Conservation (phyloP, 64 coral and sea anemone genomes). For the Platygyra sinensis region DNA sequence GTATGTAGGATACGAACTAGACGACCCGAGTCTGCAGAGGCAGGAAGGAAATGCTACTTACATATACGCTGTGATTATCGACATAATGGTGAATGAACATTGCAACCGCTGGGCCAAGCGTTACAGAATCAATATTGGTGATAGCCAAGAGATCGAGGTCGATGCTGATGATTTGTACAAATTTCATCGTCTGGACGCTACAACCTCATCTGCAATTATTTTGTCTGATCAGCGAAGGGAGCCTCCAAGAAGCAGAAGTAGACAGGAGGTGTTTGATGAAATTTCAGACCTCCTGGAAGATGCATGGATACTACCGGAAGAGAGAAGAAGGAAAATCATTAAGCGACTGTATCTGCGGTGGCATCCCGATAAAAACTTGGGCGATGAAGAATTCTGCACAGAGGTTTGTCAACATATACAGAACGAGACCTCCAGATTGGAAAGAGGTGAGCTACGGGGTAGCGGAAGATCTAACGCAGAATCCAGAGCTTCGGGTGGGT, state of each 20-base stretch:
- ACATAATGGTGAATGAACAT: constrained; percentile 27
- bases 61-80: constrained; percentile 71
- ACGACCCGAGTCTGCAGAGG: constrained; percentile 65
- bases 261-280: constrained; percentile 13
- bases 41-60: constrained; percentile 63
- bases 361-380: constrained; percentile 53
- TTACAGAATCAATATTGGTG: constrained; percentile 75
- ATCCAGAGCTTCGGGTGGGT: not conserved
- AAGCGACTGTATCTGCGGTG: constrained; percentile 41
- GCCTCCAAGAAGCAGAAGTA: not conserved
- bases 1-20: constrained; percentile 78
- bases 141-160: constrained; percentile 41
- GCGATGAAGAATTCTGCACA: constrained; percentile 55
- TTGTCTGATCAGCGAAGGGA: not conserved
- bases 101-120: not conserved
- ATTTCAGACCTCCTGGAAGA: constrained; percentile 7
- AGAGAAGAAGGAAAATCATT: constrained; percentile 2
- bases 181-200: constrained; percentile 34
- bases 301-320: constrained; percentile 14
- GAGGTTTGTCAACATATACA: constrained; percentile 7
- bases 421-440: not conserved
- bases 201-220: not conserved
- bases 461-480: not conserved
- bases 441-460: not conserved
- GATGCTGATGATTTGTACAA: constrained; percentile 72